Evolutionary conservation across 2,113 vertebrate genomes (phyloP).

Genomic region (Aix galericulata): DNA sequence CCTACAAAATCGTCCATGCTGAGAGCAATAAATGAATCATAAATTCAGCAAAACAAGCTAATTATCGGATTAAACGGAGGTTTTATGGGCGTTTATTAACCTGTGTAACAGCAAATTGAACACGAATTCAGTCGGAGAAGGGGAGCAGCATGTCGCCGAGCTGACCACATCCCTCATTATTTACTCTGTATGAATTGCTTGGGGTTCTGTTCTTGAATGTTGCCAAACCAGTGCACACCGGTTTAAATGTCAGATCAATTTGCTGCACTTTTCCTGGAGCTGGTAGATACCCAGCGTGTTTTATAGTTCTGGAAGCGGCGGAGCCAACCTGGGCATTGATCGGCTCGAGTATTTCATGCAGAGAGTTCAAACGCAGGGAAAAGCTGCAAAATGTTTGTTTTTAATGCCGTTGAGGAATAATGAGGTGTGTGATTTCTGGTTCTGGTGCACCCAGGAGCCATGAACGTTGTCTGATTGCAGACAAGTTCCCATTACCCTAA

Average conservation of each 20-base stretch:
- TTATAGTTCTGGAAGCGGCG: neutral
- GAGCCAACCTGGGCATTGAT: neutral
- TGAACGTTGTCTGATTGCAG: neutral
- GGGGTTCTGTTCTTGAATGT: neutral
- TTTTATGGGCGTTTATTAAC: neutral
- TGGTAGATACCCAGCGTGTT: neutral
- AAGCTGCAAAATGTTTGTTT: neutral
- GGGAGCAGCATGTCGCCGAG: rapidly evolving
- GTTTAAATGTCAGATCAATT: conserved; percentile 43
- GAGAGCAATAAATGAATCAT: neutral
- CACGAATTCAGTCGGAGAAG: neutral
- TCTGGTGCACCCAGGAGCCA: neutral
- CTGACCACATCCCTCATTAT: neutral
- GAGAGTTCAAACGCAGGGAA: neutral
- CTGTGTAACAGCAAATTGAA: neutral
- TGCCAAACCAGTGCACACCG: neutral
- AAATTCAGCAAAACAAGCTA: conserved; percentile 4
- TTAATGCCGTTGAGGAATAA: neutral
- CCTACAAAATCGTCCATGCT: neutral
- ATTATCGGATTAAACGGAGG: neutral
- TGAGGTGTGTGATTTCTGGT: neutral
- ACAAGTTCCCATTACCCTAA: neutral
- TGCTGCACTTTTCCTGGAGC: neutral
- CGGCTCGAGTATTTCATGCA: rapidly evolving
- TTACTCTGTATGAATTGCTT: neutral